These are phyloP conservation scores for Alfaro cultratus DNA, from an alignment of 2,797 vertebrate genomes.

Conservation along the genomic window DNA sequence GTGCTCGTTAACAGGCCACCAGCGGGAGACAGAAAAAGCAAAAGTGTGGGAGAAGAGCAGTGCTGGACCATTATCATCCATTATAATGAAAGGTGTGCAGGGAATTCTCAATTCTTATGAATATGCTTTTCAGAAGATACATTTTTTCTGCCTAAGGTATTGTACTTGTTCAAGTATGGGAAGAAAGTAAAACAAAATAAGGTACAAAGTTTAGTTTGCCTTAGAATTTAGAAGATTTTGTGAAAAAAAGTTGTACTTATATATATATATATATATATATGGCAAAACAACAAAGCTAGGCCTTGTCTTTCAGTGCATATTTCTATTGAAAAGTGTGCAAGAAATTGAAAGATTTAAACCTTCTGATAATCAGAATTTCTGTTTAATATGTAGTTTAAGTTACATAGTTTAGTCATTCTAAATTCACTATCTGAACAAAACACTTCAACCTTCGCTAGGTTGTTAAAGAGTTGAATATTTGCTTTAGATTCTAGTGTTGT, in stretches of 20 bases:
- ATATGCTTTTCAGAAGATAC: neutral
- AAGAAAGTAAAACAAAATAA: neutral
- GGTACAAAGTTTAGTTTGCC: neutral
- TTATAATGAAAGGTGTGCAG: neutral
- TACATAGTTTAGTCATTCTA: neutral
- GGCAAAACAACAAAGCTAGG: neutral
- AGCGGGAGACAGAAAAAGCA: neutral
- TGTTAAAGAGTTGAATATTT: neutral
- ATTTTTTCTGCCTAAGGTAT: neutral
- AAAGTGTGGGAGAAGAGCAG: neutral
- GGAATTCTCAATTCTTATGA: neutral
- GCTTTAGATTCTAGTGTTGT: neutral
- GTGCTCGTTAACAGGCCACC: constrained; percentile 8
- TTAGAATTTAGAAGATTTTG: neutral
- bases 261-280: no score
- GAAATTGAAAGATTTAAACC: neutral
- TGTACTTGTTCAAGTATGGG: neutral
- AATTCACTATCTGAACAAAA: neutral
- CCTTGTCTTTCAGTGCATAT: neutral
- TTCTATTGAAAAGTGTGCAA: neutral
- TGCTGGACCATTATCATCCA: neutral
- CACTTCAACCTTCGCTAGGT: neutral
- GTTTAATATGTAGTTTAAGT: neutral
- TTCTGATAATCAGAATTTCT: neutral
- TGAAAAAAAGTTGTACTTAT: neutral